phyloP scores from a whole-genome alignment of 2,113 vertebrate genomes.

The Paratilapia polleni region DNA sequence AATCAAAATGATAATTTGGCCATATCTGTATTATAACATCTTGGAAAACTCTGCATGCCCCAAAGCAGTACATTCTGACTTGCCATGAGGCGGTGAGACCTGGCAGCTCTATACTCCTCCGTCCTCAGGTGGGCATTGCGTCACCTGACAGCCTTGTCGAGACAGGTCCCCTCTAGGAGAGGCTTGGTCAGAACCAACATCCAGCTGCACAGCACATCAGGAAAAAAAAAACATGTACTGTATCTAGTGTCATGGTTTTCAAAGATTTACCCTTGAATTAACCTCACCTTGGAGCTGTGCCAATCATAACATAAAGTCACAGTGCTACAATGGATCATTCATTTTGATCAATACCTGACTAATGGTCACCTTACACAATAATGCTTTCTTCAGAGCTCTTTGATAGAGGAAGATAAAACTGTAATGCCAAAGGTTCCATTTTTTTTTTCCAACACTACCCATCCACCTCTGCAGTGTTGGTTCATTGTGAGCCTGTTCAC shows the following conservation, averaged over 20 bases:
- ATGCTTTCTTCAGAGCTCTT: neutral
- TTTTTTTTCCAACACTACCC: neutral
- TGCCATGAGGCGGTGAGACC: neutral
- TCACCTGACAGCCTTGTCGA: constrained; percentile 39
- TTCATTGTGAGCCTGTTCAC: neutral
- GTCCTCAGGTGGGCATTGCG: neutral
- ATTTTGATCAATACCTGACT: neutral
- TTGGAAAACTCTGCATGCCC: neutral
- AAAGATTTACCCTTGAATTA: neutral
- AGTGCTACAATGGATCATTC: neutral
- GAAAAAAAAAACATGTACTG: neutral
- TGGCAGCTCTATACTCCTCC: neutral
- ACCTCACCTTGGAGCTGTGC: neutral
- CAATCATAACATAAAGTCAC: neutral
- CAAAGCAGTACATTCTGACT: neutral
- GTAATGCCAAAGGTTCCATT: neutral
- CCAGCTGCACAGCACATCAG: constrained; percentile 31
- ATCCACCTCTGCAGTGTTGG: fast-evolving
- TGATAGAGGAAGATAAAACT: neutral
- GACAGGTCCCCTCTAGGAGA: constrained; percentile 32
- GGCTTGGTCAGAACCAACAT: constrained; percentile 29
- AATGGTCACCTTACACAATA: neutral
- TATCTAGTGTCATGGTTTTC: neutral
- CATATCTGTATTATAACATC: neutral
- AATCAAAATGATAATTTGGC: neutral